Base-by-base conservation (phyloP, 2,113 vertebrate species). In the Egretta garzetta region DNA sequence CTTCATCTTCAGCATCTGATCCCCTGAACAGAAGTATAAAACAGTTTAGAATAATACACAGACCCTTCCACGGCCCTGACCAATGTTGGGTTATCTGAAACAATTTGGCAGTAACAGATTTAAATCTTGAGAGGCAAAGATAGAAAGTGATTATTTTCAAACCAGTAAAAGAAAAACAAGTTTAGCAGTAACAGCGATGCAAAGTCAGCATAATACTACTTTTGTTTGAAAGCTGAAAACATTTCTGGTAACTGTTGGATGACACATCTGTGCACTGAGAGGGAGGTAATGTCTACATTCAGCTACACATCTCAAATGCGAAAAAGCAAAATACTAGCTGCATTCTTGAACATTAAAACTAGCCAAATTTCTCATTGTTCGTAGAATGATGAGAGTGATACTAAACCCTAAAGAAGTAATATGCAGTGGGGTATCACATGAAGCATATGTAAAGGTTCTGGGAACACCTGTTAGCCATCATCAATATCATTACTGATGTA, bases 1-100 rank as follows among this genome's bases (percentile, higher is more conserved):
- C 98, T 90, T 97, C 98, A 95, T 97, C 97, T 62, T 94, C 98
- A 83, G 86, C 79, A 72, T 79, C 73, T 20, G 81, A 82, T n/a
- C 67, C 74, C 90, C 98, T 98, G 45, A 79, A 93, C 5, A 62
- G 22, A 88, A 94, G 35, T 17, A 75, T 19, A 84, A 55, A 95
- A 64, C 6, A 68, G 37, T 23, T 88, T 50, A 76, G 28, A 92
- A 27, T 12, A 68, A 84, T 6, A 60, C 32, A 82, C 1, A 4
- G 39, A 76, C 30, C 14, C 64, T 74, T 58, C 41, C 41, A 62
- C 28, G 70, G 26, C 28, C 80, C 55, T 47, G 32, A 45, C 18
- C 47, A 35, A 0, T 2, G 9, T 0, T 43, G 47, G 26, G 8
- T 45, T 87, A 62, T 15, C 73, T 60, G 55, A 92, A 79, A 86